Evolutionary conservation across 37 sponge, comb jelly and placozoan genomes (phyloP), one percentile per base, ranked within the genome.

Genomic region (Spongia lamella): DNA sequence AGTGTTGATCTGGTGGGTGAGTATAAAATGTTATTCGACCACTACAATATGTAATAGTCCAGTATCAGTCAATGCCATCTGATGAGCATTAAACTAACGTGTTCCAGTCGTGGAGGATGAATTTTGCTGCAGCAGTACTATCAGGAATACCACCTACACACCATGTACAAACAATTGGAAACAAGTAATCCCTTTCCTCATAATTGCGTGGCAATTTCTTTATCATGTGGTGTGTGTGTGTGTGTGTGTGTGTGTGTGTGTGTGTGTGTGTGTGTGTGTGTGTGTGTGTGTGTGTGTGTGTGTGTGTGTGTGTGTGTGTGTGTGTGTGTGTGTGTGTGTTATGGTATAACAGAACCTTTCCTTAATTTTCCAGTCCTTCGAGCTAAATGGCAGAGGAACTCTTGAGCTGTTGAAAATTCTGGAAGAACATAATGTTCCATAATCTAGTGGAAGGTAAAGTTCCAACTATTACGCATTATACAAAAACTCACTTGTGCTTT

Each of bases 21-120:
- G 91, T 93, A 72, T 79, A 93, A 68, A 80, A 93, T 47, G 51
- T 75, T 35, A 93, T 89, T 25, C 57, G 72, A 22, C 94, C 94
- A 60, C 94, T 93, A 56, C 2, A 72, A 38, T 14, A 39, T 1
- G 31, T 34, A 36, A 34, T 54, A 26, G n/a, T n/a, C n/a, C n/a
- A n/a, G n/a, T n/a, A n/a, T n/a, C n/a, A n/a, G n/a, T n/a, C n/a
- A 7, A 5, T 43, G 21, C 33, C 7, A 31, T 6, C 9, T 6
- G 7, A n/a, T 68, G 49, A 37, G 24, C n/a, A n/a, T n/a, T 0
- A 1, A 34, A 43, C 84, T 70, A 51, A 92, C 88, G 58, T 84
- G 75, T 92, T 96, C 97, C 97, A 96, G 54, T 96, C 97, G 25
- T 81, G 62, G 20, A 96, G 82, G 2, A 96, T 67, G 1, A 66